Base-by-base conservation (phyloP, 2,797 vertebrate genomes). In the Peromyscus melanophrys region DNA sequence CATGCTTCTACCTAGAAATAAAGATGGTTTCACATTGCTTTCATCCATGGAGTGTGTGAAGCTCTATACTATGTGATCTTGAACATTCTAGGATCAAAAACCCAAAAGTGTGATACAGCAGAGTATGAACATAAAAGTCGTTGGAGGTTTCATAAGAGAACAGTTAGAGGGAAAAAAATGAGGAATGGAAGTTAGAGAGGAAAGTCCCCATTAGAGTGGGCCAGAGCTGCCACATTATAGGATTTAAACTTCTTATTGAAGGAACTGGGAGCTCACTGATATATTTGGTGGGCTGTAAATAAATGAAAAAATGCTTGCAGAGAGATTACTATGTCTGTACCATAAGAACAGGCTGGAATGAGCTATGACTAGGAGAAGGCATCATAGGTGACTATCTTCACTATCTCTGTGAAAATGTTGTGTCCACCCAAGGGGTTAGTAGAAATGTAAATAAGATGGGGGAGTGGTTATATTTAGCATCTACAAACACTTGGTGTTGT, bases 101-200 rank as follows among this genome's bases (percentile, higher is more conserved):
- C n/a, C 57, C 3, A 31, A 29, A 21, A 1, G 1, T 29, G 2
- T 63, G 29, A n/a, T 43, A 40, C 49, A 73, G 4, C 23, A 80
- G 17, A n/a, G 4, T 46, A 80, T 29, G 17, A 78, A 49, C 3
- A n/a, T 59, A 11, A 46, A 71, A 27, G 55, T 31, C 1, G 16
- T 34, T 17, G 0, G 16, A 76, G 25, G 12, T 16, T 71, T 92
- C 6, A 46, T 49, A 31, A 49, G 57, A 78, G 6, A 10, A 61
- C 87, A 13, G 1, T 1, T 16, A 34, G 19, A 0, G 6, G 6
- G n/a, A 61, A 40, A 40, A 16, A 16, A 1, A 6, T 0, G 8
- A 43, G 25, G 3, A 21, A 14, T n/a, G 27, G 8, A 55, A 84
- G 6, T 5, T n/a, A 29, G 17, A n/a, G 59, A 9, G 6, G 73